These are phyloP conservation scores for Platanista minor DNA, from an alignment of 2,113 vertebrate species.

Conservation along the genomic window DNA sequence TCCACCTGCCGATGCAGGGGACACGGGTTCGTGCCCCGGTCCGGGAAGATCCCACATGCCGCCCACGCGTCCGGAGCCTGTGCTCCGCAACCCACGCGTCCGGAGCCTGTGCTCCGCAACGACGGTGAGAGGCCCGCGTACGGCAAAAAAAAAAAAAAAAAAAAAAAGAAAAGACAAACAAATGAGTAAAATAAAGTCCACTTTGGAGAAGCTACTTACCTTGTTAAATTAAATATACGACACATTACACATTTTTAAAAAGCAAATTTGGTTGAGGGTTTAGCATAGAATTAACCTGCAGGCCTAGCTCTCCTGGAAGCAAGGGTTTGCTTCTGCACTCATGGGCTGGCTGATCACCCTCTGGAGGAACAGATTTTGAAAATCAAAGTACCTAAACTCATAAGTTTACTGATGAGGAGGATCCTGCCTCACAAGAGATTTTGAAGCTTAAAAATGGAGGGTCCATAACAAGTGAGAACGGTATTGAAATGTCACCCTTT, in stretches of 20 bases:
- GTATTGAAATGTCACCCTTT: background rate
- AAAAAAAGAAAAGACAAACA: too few species aligned
- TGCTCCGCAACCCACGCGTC: too few species aligned
- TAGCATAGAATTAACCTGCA: background rate
- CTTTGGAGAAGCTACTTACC: background rate
- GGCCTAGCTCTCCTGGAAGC: too few species aligned
- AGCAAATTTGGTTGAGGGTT: background rate
- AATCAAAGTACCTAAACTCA: background rate
- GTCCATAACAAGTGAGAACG: background rate
- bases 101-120: too few species aligned
- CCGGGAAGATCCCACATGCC: too few species aligned
- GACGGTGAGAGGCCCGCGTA: too few species aligned
- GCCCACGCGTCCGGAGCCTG: too few species aligned
- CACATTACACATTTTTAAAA: background rate
- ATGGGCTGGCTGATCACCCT: background rate
- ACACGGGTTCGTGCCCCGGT: too few species aligned
- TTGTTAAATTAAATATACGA: background rate
- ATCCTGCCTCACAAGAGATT: background rate
- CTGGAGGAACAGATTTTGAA: background rate
- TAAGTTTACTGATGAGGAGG: background rate
- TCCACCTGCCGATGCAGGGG: too few species aligned
- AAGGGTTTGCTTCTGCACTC: background rate
- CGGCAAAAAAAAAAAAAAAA: too few species aligned
- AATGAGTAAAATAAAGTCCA: background rate
- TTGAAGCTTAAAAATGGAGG: background rate